Evolutionary conservation across 2,888 invertebrate genomes (phyloP).

Genomic region (Polydrusus cervinus): DNA sequence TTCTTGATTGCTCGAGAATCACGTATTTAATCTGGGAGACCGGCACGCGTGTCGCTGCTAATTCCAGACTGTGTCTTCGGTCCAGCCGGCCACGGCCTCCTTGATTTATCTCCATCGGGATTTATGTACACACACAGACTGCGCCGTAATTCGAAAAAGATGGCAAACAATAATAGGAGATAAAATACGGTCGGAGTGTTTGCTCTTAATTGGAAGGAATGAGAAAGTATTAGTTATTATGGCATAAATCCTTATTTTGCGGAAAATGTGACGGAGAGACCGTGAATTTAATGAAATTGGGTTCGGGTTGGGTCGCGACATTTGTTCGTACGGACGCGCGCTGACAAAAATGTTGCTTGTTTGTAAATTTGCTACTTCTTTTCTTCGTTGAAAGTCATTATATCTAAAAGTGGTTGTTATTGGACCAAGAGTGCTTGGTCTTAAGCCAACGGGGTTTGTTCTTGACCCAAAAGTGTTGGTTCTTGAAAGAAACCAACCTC

Average conservation of each 20-base stretch:
- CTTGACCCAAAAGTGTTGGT: no score
- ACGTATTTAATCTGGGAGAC: constrained; percentile 53
- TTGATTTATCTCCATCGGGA: constrained; percentile 71
- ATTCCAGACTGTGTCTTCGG: constrained; percentile 41
- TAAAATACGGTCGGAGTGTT: constrained; percentile 56
- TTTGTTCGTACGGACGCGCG: no score
- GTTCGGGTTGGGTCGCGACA: background rate
- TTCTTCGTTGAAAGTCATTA: no score
- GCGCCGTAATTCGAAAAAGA: constrained; percentile 63
- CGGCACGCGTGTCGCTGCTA: constrained; percentile 47
- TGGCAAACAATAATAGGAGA: constrained; percentile 62
- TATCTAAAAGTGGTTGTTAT: no score
- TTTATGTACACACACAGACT: constrained; percentile 67
- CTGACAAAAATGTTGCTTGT: no score
- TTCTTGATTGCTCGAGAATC: constrained; percentile 30
- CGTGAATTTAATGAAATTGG: constrained; percentile 44
- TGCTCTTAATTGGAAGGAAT: constrained; percentile 57
- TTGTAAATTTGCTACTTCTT: no score
- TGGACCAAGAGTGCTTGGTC: no score
- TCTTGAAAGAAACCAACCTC: no score
- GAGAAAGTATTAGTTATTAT: constrained; percentile 56
- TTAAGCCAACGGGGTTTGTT: no score
- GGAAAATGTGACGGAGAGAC: background rate
- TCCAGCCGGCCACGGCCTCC: constrained; percentile 36
- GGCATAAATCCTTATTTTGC: constrained; percentile 54